Evolutionary conservation across 2,888 invertebrate species (phyloP), one percentile per base, ranked within the genome.

Genomic region (Conistra vaccinii): DNA sequence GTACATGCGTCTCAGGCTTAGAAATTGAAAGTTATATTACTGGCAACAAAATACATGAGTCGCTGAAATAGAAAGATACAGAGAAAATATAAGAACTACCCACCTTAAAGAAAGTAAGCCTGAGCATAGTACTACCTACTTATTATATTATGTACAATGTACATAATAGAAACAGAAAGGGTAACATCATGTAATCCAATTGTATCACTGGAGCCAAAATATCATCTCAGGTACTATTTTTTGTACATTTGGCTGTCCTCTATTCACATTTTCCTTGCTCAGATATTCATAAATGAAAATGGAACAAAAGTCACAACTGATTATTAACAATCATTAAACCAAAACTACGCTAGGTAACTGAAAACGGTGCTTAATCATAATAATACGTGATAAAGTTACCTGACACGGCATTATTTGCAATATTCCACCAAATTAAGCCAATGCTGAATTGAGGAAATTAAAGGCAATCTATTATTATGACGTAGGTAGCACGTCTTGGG

Each of bases 131-230:
- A 70, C 51, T 77, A 69, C 48, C 35, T 69, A 42, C 63, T 58
- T 68, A 63, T 75, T 76, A 63, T 77, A 42, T 77, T 69, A 78
- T 55, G 39, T 78, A 78, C 29, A 55, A 42, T 61, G 20, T 74
- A 69, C 66, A 53, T 76, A 76, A 68, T 29, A 68, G 39, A 68
- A 71, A 71, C 61, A 62, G 42, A 68, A 71, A 76, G 57, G 67
- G 67, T 76, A 63, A 55, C 58, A 35, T 76, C 62, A 45, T 80
- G 60, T 78, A 63, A 79, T 79, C 66, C 80, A 80, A 75, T 80
- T 65, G 66, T 80, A 69, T 66, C n/a, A 69, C 61, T 57, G 57
- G 66, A 80, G 58, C 57, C 76, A 75, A 80, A 72, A 80, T 80
- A 67, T 76, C 53, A 58, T 66, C 53, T 20, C 53, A 63, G 74